Base-by-base conservation (phyloP, 1,140 invertebrate genomes). In the Drosophila albomicans region DNA sequence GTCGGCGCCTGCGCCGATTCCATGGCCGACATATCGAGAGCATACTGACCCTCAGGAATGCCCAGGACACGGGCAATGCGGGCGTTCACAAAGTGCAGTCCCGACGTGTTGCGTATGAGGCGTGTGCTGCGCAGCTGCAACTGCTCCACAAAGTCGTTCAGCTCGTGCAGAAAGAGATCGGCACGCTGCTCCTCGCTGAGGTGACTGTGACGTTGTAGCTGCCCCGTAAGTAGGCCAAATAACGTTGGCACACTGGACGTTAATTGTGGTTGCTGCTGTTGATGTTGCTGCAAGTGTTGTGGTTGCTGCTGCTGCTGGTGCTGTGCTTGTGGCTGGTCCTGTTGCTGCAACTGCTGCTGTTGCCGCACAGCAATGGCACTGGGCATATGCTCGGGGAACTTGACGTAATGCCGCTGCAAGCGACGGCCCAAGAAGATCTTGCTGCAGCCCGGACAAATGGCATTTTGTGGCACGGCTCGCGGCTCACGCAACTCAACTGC, bases 21-120 rank as follows among this genome's bases (percentile, higher is more conserved):
- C 72, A 92, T 91, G 0, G 91, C 90, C 7, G 82, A 84, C 84
- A 92, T 82, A 56, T 92, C 91, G 38, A 92, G 32, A 1, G 90
- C 87, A 70, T 92, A 92, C 57, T 92, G 91, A 38, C 91, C 91
- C 71, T 92, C 91, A 11, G 91, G 91, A 58, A 92, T 92, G 25
- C 89, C 90, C 38, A 92, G 25, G 0, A 92, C 79, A 1, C 91
- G 85, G 1, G 91, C 78, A 11, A 77, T 84, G 1, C 87, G 75
- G 0, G 85, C 74, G 52, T 79, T 84, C 1, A 92, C 85, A 32
- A 92, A 92, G 49, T 92, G 91, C 30, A 91, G 15, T 2, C 91
- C 91, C 0, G 91, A 92, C 0, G 91, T 92, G 41, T 92, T 92
- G 5, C 89, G 79, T 45, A 92, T 91, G n/a, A 92, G 79, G 0